phyloP scores from a whole-genome alignment of 2,888 invertebrate species.

The Hipparchia sbordonii region DNA sequence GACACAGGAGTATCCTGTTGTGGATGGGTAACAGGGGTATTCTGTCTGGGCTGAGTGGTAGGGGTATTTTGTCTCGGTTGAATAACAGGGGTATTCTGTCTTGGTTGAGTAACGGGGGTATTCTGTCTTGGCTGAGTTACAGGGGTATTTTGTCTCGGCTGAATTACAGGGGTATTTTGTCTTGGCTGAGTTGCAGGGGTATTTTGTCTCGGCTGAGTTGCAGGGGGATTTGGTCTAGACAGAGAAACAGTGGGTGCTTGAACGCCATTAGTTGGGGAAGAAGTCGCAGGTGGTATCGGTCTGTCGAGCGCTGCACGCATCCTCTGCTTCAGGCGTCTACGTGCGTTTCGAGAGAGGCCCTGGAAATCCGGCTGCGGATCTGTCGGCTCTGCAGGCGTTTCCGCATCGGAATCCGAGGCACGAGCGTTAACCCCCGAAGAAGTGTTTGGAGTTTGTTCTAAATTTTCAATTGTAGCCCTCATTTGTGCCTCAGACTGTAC shows the following conservation, averaged over 20 bases:
- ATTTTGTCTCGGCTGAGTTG: not conserved
- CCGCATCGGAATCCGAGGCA: conserved; percentile 28
- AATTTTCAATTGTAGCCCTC: conserved; percentile 40
- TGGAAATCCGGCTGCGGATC: not conserved
- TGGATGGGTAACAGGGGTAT: not conserved
- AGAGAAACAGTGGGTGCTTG: not conserved
- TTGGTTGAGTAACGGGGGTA: not conserved
- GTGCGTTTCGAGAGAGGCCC: not conserved
- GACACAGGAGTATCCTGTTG: not conserved
- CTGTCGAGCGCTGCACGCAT: conserved; percentile 3
- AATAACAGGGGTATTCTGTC: not conserved
- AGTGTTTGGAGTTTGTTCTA: not conserved
- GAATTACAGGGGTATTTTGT: not conserved
- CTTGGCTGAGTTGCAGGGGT: not conserved
- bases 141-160: not conserved
- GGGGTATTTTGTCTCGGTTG: not conserved
- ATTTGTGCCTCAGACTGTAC: conserved; percentile 58
- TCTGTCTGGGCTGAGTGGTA: not conserved
- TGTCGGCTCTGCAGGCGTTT: conserved; percentile 9
- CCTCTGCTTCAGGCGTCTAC: conserved; percentile 2
- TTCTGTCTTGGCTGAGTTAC: not conserved
- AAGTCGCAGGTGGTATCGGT: not conserved
- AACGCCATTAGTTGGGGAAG: not conserved
- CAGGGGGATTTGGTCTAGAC: not conserved
- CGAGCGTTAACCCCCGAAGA: not conserved